phyloP scores from a whole-genome alignment of 2,888 invertebrate genomes.

The Cyaniris semiargus region DNA sequence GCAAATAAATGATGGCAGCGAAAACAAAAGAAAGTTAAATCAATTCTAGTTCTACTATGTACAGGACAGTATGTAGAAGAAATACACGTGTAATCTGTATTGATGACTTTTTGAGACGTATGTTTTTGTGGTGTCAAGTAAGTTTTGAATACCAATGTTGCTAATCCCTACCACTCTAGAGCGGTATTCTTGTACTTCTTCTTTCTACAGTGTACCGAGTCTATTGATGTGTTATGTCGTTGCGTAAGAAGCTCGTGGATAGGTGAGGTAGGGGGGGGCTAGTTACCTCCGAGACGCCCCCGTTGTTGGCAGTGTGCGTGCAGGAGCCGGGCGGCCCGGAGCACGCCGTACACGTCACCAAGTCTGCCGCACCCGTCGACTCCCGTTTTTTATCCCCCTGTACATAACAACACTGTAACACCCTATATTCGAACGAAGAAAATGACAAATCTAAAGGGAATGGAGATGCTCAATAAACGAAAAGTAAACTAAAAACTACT shows the following conservation, averaged over 20 bases:
- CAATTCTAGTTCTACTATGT: conserved; percentile 19
- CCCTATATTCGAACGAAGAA: neutral
- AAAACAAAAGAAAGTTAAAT: conserved; percentile 43
- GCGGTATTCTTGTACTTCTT: neutral
- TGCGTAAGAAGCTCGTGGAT: conserved; percentile 35
- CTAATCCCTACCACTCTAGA: neutral
- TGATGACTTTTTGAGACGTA: neutral
- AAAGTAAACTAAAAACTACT: conserved; percentile 54
- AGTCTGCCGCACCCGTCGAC: conserved; percentile 88
- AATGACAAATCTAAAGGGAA: conserved; percentile 1
- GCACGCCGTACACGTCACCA: conserved; percentile 91
- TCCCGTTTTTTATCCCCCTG: conserved; percentile 94
- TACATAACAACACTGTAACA: conserved; percentile 18
- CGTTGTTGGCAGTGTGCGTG: conserved; percentile 92
- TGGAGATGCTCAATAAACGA: conserved; percentile 23
- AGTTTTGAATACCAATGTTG: neutral
- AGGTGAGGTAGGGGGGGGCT: neutral
- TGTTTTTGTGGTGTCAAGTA: neutral
- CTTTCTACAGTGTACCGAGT: neutral
- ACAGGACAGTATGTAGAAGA: conserved; percentile 8
- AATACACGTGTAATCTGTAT: neutral
- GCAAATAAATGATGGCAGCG: conserved; percentile 68
- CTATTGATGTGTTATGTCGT: neutral
- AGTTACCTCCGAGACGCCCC: conserved; percentile 91
- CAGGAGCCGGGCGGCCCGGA: conserved; percentile 87